Percentiles rank a stretch among this genome's conserved stretches.
Evolutionary conservation across 2,888 invertebrate species (phyloP).

Genomic region (Erebia ligea): DNA sequence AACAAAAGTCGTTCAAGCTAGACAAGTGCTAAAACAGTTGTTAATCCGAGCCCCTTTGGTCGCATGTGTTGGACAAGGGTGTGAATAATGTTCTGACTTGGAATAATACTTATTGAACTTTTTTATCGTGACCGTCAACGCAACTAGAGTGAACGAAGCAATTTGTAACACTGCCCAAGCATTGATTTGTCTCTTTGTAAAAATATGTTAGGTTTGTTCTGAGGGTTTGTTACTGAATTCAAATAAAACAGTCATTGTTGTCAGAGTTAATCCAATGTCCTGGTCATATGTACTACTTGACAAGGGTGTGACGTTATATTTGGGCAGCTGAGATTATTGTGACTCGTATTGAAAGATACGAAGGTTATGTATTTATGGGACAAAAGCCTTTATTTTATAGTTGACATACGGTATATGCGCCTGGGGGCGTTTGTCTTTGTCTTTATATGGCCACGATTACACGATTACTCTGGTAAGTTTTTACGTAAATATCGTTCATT

Average conservation of each 20-base stretch:
- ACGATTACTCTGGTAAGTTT: no score
- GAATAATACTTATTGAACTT: not conserved
- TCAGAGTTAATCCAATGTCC: slow-evolving; percentile 32
- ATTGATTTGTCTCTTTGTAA: not conserved
- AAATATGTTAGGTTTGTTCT: not conserved
- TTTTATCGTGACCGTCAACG: not conserved
- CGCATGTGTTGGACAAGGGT: not conserved
- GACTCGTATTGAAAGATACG: slow-evolving; percentile 28
- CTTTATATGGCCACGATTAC: no score
- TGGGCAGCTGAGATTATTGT: slow-evolving; percentile 23
- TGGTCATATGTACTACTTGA: slow-evolving; percentile 31
- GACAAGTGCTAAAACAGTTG: no score
- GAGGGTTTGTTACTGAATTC: not conserved
- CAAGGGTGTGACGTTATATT: slow-evolving; percentile 38
- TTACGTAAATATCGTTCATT: no score
- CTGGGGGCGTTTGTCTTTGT: not conserved
- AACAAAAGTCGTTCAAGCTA: no score
- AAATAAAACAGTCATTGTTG: slow-evolving; percentile 37
- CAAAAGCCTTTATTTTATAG: slow-evolving; percentile 13
- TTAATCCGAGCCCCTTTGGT: no score
- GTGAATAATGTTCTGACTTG: not conserved
- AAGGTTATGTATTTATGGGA: slow-evolving; percentile 18
- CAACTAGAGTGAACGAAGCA: no score
- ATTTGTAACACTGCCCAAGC: no score
- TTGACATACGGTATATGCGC: not conserved